Conservation (phyloP, 2,113 vertebrate genomes). For the Callopanchax toddi region DNA sequence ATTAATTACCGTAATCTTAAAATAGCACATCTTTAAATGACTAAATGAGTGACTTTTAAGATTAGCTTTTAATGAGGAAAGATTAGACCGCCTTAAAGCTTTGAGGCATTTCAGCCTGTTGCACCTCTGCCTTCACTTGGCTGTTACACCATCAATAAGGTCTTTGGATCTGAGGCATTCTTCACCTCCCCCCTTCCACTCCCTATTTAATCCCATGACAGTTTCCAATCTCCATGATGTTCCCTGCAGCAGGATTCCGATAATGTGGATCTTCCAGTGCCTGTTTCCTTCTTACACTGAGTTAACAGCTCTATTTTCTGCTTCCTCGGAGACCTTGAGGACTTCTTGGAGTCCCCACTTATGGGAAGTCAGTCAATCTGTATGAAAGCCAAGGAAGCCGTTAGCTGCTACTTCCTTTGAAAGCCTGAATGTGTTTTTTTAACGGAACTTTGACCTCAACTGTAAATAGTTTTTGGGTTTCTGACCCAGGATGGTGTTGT, state of each 20-base stretch:
- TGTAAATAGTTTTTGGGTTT: too few species aligned
- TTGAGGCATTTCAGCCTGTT: not conserved
- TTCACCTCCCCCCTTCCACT: not conserved
- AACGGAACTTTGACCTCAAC: too few species aligned
- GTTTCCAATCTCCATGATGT: not conserved
- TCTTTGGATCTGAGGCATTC: not conserved
- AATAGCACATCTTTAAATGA: slow-evolving; percentile 6
- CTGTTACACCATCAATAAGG: not conserved
- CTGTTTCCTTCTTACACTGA: not conserved
- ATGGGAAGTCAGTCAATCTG: not conserved
- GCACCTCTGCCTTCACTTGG: not conserved
- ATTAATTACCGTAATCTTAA: not conserved
- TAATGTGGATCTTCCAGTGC: not conserved
- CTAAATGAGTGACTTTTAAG: not conserved
- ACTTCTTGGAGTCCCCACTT: not conserved
- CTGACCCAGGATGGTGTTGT: too few species aligned
- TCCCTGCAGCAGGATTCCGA: slow-evolving; percentile 4
- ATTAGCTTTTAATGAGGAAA: not conserved
- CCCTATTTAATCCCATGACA: not conserved
- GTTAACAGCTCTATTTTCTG: not conserved
- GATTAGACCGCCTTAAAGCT: not conserved
- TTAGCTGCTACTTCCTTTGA: too few species aligned
- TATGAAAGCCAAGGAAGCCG: not conserved
- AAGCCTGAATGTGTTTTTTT: too few species aligned
- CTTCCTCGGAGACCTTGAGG: not conserved